A percentile compares a stretch with the other conserved stretches of the same genome.
These are phyloP conservation scores for Ranitomeya variabilis DNA, from an alignment of 2,113 vertebrate species.

Conservation along the genomic window DNA sequence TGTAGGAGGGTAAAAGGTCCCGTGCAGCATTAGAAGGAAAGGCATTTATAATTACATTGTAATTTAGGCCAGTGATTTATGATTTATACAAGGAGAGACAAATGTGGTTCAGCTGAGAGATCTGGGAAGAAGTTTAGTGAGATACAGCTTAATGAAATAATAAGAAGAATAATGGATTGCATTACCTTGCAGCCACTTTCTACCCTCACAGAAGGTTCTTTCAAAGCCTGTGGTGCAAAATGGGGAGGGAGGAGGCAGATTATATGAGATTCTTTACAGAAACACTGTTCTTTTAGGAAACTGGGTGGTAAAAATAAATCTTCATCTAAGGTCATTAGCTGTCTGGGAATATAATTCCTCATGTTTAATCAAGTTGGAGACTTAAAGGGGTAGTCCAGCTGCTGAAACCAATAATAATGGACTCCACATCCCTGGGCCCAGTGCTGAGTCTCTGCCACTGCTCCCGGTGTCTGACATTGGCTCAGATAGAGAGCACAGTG, in stretches of 20 bases:
- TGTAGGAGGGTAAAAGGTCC: conserved; percentile 92
- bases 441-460: too few relatives aligned
- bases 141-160: conserved; percentile 98
- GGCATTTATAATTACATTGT: conserved; percentile 99
- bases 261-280: background rate
- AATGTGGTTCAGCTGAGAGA: conserved; percentile 80
- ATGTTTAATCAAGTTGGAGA: background rate
- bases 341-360: background rate
- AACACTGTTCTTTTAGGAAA: background rate
- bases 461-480: too few relatives aligned
- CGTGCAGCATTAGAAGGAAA: conserved; percentile 94
- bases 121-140: conserved; percentile 82
- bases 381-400: background rate
- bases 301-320: background rate
- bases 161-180: conserved; percentile 85
- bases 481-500: too few relatives aligned
- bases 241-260: background rate
- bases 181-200: conserved; percentile 64
- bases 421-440: too few relatives aligned
- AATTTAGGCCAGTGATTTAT: conserved; percentile 94
- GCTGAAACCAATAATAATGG: background rate
- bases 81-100: conserved; percentile 81
- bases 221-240: conserved; percentile 29
- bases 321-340: background rate
- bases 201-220: conserved; percentile 1